Evolutionary conservation across 2,888 invertebrate genomes (phyloP).

Genomic region (Melieria crassipennis): DNA sequence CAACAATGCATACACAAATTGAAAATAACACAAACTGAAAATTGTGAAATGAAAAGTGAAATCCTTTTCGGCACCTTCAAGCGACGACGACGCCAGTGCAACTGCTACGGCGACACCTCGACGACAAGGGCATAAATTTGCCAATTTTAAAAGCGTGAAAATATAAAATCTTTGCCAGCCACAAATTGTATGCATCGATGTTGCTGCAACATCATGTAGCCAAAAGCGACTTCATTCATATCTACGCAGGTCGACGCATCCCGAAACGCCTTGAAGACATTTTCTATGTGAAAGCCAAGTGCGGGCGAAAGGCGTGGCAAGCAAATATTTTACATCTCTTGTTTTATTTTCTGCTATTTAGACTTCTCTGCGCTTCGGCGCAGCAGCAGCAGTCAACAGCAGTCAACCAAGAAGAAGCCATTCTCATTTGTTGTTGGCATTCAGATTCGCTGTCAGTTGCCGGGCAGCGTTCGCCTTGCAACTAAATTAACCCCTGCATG

Average conservation of each 20-base stretch:
- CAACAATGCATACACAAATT: not conserved
- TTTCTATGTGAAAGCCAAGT: not conserved
- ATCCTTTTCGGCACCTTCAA: conserved; percentile 52
- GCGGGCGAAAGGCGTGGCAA: not conserved
- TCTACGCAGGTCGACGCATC: too few species aligned
- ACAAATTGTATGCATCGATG: too few species aligned
- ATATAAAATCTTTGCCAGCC: too few species aligned
- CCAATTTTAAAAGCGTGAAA: too few species aligned
- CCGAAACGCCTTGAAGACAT: not conserved
- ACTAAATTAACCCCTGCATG: conserved; percentile 30
- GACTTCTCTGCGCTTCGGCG: not conserved
- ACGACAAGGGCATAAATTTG: too few species aligned
- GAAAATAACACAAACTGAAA: too few species aligned
- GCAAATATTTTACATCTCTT: not conserved
- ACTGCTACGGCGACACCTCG: too few species aligned
- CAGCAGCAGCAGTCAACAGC: too few species aligned
- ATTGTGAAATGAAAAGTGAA: conserved; percentile 52
- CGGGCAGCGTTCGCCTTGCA: conserved; percentile 12
- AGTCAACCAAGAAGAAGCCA: conserved; percentile 10
- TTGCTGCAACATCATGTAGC: too few species aligned
- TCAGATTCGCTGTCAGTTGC: not conserved
- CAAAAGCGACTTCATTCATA: too few species aligned
- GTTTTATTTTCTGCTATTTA: not conserved
- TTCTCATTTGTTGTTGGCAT: conserved; percentile 1
- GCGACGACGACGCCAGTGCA: not conserved